Conservation (phyloP, 2,888 invertebrate species). For the Tachina fera region DNA sequence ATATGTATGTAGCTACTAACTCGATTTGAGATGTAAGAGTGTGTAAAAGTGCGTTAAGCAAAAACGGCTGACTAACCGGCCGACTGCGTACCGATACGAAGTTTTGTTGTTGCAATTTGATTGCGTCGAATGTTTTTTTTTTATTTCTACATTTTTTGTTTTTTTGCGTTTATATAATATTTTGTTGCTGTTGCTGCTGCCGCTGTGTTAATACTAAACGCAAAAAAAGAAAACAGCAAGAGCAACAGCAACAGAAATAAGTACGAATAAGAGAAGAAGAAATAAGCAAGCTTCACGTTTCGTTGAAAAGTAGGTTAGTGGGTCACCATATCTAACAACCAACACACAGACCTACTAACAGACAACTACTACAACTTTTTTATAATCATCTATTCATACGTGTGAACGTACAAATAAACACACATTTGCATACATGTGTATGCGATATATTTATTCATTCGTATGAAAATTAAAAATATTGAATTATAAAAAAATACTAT, state of each 20-base stretch:
- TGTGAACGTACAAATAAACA: not conserved
- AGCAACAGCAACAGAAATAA: conserved; percentile 29
- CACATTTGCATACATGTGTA: not conserved
- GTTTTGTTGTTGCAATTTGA: conserved; percentile 50
- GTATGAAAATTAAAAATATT: conserved; percentile 40
- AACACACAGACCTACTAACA: conserved; percentile 63
- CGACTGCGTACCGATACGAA: conserved; percentile 6
- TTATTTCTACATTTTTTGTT: conserved; percentile 17
- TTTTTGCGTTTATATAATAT: conserved; percentile 68
- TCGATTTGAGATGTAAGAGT: conserved; percentile 14
- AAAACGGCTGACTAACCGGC: conserved; percentile 28
- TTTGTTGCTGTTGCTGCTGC: conserved; percentile 53
- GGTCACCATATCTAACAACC: conserved; percentile 84
- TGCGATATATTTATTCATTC: conserved; percentile 34
- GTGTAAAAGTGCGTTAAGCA: conserved; percentile 27
- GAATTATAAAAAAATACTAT: conserved; percentile 29
- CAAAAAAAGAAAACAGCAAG: conserved; percentile 64
- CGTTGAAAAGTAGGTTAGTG: conserved; percentile 90
- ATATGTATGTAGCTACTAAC: not conserved
- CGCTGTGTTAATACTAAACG: conserved; percentile 71
- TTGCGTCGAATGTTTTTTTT: conserved; percentile 59
- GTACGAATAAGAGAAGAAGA: conserved; percentile 44
- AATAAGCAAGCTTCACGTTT: conserved; percentile 78
- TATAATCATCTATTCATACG: conserved; percentile 47
- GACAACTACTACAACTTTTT: conserved; percentile 22